Base-by-base conservation (phyloP, 2,888 invertebrate species). In the Galerucella calmariensis region DNA sequence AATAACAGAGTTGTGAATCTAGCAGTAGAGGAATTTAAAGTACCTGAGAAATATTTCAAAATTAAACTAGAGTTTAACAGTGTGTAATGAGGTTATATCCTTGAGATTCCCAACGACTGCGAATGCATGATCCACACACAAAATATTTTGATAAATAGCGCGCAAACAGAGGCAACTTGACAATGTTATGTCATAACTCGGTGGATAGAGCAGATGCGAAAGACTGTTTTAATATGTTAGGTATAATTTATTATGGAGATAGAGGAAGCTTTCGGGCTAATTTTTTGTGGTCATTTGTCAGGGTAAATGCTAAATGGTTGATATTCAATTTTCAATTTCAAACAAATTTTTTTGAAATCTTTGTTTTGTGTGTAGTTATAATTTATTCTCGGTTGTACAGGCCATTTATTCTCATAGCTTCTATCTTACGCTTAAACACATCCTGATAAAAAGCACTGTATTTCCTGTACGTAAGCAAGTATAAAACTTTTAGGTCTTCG, bases 141-240 rank as follows among this genome's bases (percentile, higher is more conserved):
- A 82, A 83, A 83, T 84, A 81, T 83, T 84, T 83, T 84, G 83
- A 83, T 83, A 83, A 84, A 84, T 83, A 81, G 82, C 81, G 79
- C 74, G 80, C 78, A 81, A 83, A 83, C 83, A 84, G 82, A 83
- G 79, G 81, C 80, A 79, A 79, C 76, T 79, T 81, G 82, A 83
- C 81, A 83, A 81, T 82, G 81, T 82, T 82, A 81, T 79, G 80
- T 80, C 77, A 78, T 70, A 70, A 70, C 63, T 70, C 63, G 63
- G 53, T 63, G 70, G 56, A 79, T 78, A 80, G 41, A 70, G 63
- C 70, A 70, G 70, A 70, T 70, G 70, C 70, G 63, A 70, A 70
- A 70, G 70, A 70, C 70, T 70, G 70, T 70, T 70, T 70, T 70
- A 70, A 70, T 70, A 70, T 70, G 70, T 63, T 53, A 63, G 69